Percentiles rank a stretch among this genome's conserved stretches.
phyloP scores from a whole-genome alignment of 1,140 invertebrate species.

The Oreohelix idahoensis region DNA sequence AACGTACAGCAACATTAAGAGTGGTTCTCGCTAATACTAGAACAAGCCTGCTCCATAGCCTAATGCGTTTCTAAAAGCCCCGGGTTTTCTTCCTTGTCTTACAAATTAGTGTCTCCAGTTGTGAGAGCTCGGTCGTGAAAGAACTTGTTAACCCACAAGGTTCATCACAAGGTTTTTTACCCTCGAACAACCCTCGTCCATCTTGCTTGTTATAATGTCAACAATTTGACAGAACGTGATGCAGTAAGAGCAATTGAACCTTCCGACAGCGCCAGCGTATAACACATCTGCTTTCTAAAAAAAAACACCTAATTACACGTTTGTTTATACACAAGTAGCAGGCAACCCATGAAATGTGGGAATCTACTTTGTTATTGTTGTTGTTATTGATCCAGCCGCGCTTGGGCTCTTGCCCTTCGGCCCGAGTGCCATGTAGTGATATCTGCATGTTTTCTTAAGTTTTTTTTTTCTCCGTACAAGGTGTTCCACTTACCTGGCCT shows the following conservation, averaged over 20 bases:
- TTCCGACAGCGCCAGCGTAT: neutral
- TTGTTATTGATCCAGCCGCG: too few relatives aligned
- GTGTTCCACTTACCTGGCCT: too few relatives aligned
- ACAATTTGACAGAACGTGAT: neutral
- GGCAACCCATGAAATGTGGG: too few relatives aligned
- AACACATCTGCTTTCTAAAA: too few relatives aligned
- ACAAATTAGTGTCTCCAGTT: neutral
- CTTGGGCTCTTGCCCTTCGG: too few relatives aligned
- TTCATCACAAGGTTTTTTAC: neutral
- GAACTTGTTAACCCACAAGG: neutral
- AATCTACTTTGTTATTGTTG: too few relatives aligned
- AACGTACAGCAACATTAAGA: too few relatives aligned
- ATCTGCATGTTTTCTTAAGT: too few relatives aligned
- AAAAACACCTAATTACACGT: too few relatives aligned
- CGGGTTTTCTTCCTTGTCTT: neutral
- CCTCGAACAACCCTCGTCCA: neutral
- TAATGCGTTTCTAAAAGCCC: neutral
- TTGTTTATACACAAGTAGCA: too few relatives aligned
- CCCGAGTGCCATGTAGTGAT: too few relatives aligned
- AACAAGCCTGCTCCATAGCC: neutral
- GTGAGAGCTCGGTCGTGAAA: neutral
- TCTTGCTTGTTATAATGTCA: neutral
- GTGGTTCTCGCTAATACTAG: neutral
- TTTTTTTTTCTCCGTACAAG: too few relatives aligned
- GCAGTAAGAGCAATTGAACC: neutral